phyloP scores from a whole-genome alignment of 2,888 invertebrate species.

The Theretra japonica region DNA sequence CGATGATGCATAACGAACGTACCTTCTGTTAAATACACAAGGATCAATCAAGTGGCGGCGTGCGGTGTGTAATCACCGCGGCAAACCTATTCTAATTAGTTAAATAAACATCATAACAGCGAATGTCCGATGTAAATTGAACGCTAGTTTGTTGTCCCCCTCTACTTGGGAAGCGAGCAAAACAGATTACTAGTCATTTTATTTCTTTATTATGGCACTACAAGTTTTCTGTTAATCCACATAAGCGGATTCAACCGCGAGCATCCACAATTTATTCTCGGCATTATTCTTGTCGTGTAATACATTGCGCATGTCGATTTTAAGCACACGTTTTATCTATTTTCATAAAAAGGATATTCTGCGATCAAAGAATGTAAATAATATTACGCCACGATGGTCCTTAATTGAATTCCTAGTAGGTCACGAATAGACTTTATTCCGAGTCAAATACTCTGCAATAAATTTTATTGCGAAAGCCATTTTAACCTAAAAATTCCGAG shows the following conservation, averaged over 20 bases:
- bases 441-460: conserved; percentile 74
- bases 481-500: conserved; percentile 77
- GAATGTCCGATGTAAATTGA: conserved; percentile 44
- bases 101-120: conserved; percentile 48
- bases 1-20: conserved; percentile 53
- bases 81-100: conserved; percentile 58
- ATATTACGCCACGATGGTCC: conserved; percentile 65
- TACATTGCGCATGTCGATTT: conserved; percentile 36
- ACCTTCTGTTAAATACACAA: conserved; percentile 42
- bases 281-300: conserved; percentile 32
- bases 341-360: conserved; percentile 48
- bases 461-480: conserved; percentile 75
- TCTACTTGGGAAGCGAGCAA: conserved; percentile 42
- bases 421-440: conserved; percentile 70
- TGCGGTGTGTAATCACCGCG: conserved; percentile 52
- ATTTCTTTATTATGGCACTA: conserved; percentile 44
- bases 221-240: conserved; percentile 47
- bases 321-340: conserved; percentile 48
- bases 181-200: conserved; percentile 47
- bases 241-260: conserved; percentile 42
- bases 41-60: conserved; percentile 55
- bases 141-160: conserved; percentile 45
- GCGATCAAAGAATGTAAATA: conserved; percentile 61
- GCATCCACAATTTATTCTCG: conserved; percentile 11
- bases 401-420: conserved; percentile 72